These are phyloP conservation scores for Neolamprologus tretocephalus DNA, from an alignment of 2,113 vertebrate species.

Conservation along the genomic window DNA sequence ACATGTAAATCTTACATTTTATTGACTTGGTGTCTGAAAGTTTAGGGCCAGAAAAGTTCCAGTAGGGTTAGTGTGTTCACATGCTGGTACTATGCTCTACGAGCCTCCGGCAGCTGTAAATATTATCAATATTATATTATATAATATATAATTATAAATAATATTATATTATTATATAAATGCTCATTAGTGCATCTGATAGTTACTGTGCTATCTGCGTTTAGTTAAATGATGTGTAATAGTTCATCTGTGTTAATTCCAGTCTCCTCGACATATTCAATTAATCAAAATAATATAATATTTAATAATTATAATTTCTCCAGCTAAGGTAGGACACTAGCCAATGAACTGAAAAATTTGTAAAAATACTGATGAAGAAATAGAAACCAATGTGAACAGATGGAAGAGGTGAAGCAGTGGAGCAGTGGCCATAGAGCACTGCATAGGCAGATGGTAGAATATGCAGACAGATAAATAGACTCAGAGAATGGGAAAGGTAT, in stretches of 20 bases:
- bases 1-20: background rate
- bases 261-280: background rate
- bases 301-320: background rate
- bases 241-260: background rate
- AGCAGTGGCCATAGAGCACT: background rate
- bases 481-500: background rate
- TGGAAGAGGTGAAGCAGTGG: background rate
- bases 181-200: background rate
- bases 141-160: too few species aligned
- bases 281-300: background rate
- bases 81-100: rapidly evolving
- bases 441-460: background rate
- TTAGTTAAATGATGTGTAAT: background rate
- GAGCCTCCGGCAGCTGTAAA: background rate
- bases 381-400: background rate
- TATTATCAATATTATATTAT: background rate
- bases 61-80: background rate
- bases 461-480: background rate
- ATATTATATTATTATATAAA: background rate
- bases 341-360: background rate
- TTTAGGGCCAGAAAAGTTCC: background rate
- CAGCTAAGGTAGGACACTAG: background rate
- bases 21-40: background rate
- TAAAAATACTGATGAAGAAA: background rate
- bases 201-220: background rate